A percentile compares a stretch with the other conserved stretches of the same genome.
Conservation (phyloP, 1,140 invertebrate genomes). For the Vanessa atalanta region DNA sequence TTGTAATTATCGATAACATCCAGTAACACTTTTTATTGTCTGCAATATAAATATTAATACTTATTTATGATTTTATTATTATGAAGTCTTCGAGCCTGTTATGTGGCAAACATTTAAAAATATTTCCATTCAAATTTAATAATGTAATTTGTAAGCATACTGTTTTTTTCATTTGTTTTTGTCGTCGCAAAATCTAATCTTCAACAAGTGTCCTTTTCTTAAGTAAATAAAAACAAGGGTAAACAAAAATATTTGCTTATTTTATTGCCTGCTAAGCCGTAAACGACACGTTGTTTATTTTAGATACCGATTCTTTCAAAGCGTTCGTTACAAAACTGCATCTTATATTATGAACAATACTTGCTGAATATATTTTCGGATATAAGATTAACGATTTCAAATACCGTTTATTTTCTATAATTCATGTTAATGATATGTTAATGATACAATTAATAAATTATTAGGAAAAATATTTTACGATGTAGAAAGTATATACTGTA, state of each 20-base stretch:
- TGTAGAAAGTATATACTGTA: no score
- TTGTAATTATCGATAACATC: conserved; percentile 19
- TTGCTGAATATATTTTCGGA: no score
- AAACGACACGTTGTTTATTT: conserved; percentile 22
- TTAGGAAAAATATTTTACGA: no score
- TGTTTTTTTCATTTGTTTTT: background rate
- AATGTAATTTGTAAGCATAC: no score
- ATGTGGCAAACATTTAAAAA: no score
- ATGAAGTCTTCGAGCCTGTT: no score
- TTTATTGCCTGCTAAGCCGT: conserved; percentile 14
- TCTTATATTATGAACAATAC: background rate
- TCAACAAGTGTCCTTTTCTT: conserved; percentile 9
- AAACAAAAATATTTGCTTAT: conserved; percentile 14
- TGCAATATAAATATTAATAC: background rate
- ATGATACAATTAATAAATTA: no score
- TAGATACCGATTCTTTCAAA: background rate
- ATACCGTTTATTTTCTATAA: no score
- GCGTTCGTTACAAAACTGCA: background rate
- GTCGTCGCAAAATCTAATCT: conserved; percentile 6
- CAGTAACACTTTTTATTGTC: conserved; percentile 3
- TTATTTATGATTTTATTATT: conserved; percentile 3
- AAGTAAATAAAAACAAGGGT: conserved; percentile 21
- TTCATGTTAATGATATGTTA: no score
- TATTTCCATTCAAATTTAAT: no score
- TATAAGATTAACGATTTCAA: no score